phyloP scores from a whole-genome alignment of 2,888 invertebrate genomes.

The Pollenia amentaria region DNA sequence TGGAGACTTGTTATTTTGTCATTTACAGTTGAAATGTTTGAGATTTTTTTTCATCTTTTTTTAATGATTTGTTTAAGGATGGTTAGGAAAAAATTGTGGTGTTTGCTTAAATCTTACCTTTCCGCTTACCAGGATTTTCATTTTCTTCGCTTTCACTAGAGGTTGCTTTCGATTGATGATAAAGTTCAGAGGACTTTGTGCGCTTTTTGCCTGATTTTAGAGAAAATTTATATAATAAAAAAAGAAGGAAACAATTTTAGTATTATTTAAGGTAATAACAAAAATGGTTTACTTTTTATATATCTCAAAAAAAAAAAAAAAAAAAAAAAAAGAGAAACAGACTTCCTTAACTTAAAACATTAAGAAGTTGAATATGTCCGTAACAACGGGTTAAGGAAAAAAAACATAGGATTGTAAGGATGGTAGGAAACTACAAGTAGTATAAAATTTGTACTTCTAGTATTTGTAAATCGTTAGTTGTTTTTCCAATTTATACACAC shows the following conservation, averaged over 20 bases:
- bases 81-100: conserved; percentile 20
- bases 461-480: too few relatives aligned
- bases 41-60: conserved; percentile 29
- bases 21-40: conserved; percentile 54
- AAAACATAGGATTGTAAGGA: not conserved
- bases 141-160: conserved; percentile 82
- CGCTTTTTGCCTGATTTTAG: conserved; percentile 81
- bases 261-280: conserved; percentile 5
- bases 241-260: conserved; percentile 33
- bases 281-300: conserved; percentile 7
- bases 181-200: conserved; percentile 83
- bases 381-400: not conserved
- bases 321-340: too few relatives aligned
- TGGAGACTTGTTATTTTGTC: conserved; percentile 71
- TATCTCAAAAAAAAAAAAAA: conserved; percentile 1
- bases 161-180: conserved; percentile 83
- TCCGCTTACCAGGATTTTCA: conserved; percentile 84
- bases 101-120: conserved; percentile 79
- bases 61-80: conserved; percentile 35
- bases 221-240: conserved; percentile 52
- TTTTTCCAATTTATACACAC: not conserved
- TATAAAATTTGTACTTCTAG: too few relatives aligned
- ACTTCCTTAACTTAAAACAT: not conserved
- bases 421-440: too few relatives aligned
- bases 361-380: too few relatives aligned